Evolutionary conservation across 2,888 invertebrate species (phyloP).

Genomic region (Diaprepes abbreviatus): DNA sequence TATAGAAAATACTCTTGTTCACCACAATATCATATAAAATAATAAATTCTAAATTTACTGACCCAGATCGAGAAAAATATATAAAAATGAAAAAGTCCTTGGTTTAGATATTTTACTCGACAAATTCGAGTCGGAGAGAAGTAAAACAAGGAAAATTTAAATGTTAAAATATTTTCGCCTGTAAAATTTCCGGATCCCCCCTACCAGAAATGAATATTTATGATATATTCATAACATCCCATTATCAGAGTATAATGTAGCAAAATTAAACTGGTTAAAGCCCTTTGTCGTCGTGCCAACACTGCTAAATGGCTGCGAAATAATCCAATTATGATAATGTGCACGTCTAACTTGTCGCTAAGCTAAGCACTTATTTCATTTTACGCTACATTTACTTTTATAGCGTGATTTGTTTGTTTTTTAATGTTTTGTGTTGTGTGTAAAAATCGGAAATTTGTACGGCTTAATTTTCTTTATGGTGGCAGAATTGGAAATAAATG

Average conservation of each 20-base stretch:
- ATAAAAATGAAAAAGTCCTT: too few relatives aligned
- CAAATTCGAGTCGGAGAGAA: too few relatives aligned
- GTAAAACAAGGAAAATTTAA: not conserved
- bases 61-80: too few relatives aligned
- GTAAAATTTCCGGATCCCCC: not conserved
- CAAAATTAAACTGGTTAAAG: conserved; percentile 49
- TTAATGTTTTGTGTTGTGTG: conserved; percentile 59
- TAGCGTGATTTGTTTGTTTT: conserved; percentile 55
- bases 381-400: conserved; percentile 51
- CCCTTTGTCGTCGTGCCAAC: conserved; percentile 47
- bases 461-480: not conserved
- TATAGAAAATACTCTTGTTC: too few relatives aligned
- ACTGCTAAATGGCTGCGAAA: conserved; percentile 51
- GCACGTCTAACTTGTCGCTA: conserved; percentile 49
- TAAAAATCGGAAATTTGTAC: not conserved
- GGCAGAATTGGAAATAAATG: too few relatives aligned
- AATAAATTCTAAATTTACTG: too few relatives aligned
- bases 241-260: conserved; percentile 46
- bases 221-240: conserved; percentile 38
- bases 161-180: not conserved
- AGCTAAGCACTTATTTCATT: conserved; percentile 49
- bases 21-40: too few relatives aligned
- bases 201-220: conserved; percentile 46
- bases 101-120: too few relatives aligned
- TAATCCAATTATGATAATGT: conserved; percentile 53